Evolutionary conservation across 2,113 vertebrate genomes (phyloP).

Genomic region (Rhinopomastus cyanomelas): DNA sequence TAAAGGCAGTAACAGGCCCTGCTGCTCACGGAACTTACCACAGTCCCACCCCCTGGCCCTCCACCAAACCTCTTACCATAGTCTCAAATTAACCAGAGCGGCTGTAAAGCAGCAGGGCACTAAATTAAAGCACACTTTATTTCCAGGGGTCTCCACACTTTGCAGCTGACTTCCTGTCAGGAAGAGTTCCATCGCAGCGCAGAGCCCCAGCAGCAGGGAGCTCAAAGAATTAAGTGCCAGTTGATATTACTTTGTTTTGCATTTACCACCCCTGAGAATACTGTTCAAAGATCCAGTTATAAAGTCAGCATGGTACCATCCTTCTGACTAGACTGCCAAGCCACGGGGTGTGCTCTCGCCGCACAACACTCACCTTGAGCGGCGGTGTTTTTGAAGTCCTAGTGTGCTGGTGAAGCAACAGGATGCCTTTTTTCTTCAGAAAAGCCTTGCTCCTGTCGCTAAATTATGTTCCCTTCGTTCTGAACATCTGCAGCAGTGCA

Average conservation of each 20-base stretch:
- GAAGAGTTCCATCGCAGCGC: conserved; percentile 85
- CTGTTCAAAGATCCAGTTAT: conserved; percentile 86
- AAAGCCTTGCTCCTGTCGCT: conserved; percentile 54
- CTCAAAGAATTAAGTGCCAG: conserved; percentile 93
- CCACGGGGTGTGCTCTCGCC: conserved; percentile 75
- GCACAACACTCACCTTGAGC: conserved; percentile 83
- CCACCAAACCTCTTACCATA: conserved; percentile 38
- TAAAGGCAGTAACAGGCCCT: conserved; percentile 58
- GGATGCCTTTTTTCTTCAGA: conserved; percentile 75
- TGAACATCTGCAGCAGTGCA: conserved; percentile 55
- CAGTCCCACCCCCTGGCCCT: conserved; percentile 27
- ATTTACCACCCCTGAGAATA: conserved; percentile 87
- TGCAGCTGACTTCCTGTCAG: conserved; percentile 90
- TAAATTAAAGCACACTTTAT: conserved; percentile 89
- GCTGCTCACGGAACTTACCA: conserved; percentile 34
- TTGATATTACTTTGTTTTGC: conserved; percentile 96
- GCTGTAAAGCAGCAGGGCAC: conserved; percentile 79
- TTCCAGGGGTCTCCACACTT: conserved; percentile 85
- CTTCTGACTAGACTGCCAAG: conserved; percentile 82
- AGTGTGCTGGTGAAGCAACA: conserved; percentile 79
- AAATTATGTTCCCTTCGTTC: conserved; percentile 60
- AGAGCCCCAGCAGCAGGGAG: conserved; percentile 88
- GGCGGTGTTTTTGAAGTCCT: conserved; percentile 76
- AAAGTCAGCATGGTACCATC: conserved; percentile 83
- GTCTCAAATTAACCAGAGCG: conserved; percentile 74